Percentiles rank a stretch among this genome's conserved stretches.
phyloP scores from a whole-genome alignment of 2,113 vertebrate genomes.

The Tragulus kanchil region DNA sequence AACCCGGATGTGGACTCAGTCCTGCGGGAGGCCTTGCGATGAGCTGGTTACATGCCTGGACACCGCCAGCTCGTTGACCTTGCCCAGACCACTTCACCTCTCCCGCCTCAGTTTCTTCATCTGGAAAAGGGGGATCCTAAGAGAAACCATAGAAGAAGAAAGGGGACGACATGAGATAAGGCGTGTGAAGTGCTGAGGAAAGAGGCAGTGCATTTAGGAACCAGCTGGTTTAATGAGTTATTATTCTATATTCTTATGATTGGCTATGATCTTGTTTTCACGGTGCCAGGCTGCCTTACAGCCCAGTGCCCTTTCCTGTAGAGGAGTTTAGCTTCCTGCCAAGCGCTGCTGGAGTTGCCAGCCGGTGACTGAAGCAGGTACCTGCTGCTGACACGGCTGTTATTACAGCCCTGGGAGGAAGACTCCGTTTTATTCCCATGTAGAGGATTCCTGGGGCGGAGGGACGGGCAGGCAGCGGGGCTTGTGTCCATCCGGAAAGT shows the following conservation, averaged over 20 bases:
- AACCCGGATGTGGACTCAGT: neutral
- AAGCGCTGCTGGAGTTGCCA: neutral
- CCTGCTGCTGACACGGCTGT: neutral
- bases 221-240: rapidly evolving
- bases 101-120: neutral
- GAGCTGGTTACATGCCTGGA: neutral
- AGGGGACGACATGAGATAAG: neutral
- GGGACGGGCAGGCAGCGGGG: neutral
- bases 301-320: neutral
- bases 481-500: neutral
- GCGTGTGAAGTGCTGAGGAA: neutral
- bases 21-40: neutral
- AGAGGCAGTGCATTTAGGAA: rapidly evolving
- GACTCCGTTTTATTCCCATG: neutral
- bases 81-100: neutral
- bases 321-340: neutral
- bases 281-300: neutral
- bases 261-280: rapidly evolving
- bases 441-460: neutral
- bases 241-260: neutral
- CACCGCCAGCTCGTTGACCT: neutral
- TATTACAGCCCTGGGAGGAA: neutral
- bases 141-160: neutral
- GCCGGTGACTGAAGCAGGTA: neutral
- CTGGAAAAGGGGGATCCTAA: neutral